These are phyloP conservation scores for Trinorchestia longiramus DNA, from an alignment of 1,140 invertebrate species.

Conservation along the genomic window DNA sequence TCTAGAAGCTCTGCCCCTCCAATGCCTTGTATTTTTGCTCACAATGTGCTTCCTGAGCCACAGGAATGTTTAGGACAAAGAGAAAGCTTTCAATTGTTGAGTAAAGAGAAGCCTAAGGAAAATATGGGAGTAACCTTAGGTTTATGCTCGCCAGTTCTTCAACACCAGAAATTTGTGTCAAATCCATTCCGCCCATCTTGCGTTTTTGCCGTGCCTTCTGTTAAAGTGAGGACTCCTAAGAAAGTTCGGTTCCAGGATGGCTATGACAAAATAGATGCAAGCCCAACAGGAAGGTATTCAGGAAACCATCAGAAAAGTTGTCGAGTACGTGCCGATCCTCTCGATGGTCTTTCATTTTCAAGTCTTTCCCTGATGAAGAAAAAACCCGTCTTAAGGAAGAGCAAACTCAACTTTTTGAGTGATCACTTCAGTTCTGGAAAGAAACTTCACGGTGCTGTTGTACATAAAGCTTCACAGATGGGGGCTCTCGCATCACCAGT, in stretches of 20 bases:
- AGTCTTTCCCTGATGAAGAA: slow-evolving; percentile 63
- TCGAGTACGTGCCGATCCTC: not conserved
- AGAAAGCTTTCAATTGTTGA: not conserved
- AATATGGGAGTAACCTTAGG: not conserved
- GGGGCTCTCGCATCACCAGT: not conserved
- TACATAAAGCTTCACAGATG: not conserved
- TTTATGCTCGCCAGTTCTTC: not conserved
- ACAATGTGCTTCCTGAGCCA: not conserved
- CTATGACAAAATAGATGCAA: not conserved
- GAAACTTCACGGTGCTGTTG: not conserved
- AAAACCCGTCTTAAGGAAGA: slow-evolving; percentile 59
- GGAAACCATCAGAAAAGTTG: not conserved
- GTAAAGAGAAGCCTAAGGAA: not conserved
- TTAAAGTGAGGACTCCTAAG: slow-evolving; percentile 20
- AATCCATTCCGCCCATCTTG: slow-evolving; percentile 37
- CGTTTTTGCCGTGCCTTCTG: slow-evolving; percentile 39
- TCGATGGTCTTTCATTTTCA: slow-evolving; percentile 31
- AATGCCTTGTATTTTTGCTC: not conserved
- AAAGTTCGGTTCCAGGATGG: slow-evolving; percentile 32
- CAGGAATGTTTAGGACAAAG: not conserved
- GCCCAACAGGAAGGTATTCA: not conserved
- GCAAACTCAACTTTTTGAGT: slow-evolving; percentile 60
- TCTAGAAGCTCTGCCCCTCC: not conserved
- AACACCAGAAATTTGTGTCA: slow-evolving; percentile 31
- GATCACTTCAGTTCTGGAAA: slow-evolving; percentile 58